A percentile compares a stretch with the other conserved stretches of the same genome.
Conservation (phyloP, 2,888 invertebrate species). For the Parapristionchus giblindavisi region DNA sequence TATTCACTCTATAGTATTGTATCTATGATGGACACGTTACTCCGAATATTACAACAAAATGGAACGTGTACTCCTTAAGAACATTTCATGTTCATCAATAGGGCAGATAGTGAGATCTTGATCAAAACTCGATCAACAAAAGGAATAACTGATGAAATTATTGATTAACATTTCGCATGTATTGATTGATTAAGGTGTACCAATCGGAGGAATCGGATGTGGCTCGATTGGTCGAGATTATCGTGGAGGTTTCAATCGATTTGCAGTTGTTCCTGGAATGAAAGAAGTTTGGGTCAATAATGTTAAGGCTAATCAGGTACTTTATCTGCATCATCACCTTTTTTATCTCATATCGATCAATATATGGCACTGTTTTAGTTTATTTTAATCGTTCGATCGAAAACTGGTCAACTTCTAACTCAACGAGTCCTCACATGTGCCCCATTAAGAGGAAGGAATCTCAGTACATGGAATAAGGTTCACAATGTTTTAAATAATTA, state of each 20-base stretch:
- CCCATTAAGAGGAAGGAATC: neutral
- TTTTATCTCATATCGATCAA: neutral
- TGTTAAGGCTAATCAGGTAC: conserved; percentile 53
- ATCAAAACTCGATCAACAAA: too few relatives aligned
- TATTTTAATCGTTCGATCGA: conserved; percentile 80
- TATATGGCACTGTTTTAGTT: conserved; percentile 77
- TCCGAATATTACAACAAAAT: neutral
- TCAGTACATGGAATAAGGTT: conserved; percentile 38
- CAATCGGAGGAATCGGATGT: conserved; percentile 73
- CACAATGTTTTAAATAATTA: neutral
- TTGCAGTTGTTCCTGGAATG: conserved; percentile 85
- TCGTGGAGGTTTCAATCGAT: conserved; percentile 86
- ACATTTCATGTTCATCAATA: too few relatives aligned
- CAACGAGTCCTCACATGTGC: conserved; percentile 62
- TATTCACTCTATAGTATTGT: too few relatives aligned
- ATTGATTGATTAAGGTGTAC: conserved; percentile 46
- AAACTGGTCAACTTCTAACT: conserved; percentile 41
- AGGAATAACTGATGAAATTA: too few relatives aligned
- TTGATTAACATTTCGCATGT: too few relatives aligned
- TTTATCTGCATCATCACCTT: neutral
- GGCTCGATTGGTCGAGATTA: conserved; percentile 88
- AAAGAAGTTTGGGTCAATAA: conserved; percentile 82
- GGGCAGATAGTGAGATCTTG: too few relatives aligned
- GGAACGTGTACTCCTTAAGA: too few relatives aligned
- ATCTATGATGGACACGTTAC: neutral